Conservation (phyloP, 2,888 invertebrate species). For the Cryptus viduatorius region DNA sequence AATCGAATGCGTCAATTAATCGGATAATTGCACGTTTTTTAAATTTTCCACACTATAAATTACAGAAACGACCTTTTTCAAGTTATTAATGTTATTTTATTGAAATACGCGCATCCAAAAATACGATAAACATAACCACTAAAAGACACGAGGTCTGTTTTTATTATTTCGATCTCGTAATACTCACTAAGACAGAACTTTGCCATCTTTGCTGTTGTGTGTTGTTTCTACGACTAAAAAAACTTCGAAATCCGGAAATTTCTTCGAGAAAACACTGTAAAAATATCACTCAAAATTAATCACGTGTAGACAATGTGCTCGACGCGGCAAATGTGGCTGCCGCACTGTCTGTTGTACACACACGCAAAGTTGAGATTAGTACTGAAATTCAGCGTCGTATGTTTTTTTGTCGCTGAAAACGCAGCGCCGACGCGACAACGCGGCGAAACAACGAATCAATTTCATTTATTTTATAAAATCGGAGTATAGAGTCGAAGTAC, state of each 20-base stretch:
- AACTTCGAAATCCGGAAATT: neutral
- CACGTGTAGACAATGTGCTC: slow-evolving; percentile 21
- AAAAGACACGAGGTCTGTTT: slow-evolving; percentile 31
- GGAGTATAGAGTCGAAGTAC: too few relatives aligned
- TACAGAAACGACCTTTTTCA: neutral
- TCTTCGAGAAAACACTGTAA: neutral
- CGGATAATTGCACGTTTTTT: too few relatives aligned
- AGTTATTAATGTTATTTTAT: neutral
- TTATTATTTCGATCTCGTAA: neutral
- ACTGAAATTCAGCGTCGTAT: too few relatives aligned
- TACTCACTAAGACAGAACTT: slow-evolving; percentile 85
- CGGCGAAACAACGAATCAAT: too few relatives aligned
- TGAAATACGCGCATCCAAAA: neutral
- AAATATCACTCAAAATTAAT: slow-evolving; percentile 8
- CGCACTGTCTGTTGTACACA: too few relatives aligned
- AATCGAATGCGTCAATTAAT: too few relatives aligned
- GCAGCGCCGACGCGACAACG: too few relatives aligned
- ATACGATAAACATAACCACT: slow-evolving; percentile 64
- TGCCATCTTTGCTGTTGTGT: slow-evolving; percentile 79
- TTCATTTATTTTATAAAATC: too few relatives aligned
- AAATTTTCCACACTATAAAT: too few relatives aligned
- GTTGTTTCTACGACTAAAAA: neutral
- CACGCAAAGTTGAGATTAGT: too few relatives aligned
- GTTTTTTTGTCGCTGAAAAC: too few relatives aligned
- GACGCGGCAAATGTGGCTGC: neutral